A percentile compares a stretch with the other conserved stretches of the same genome.
Conservation (phyloP, 2,113 vertebrate species). For the Heptranchias perlo region DNA sequence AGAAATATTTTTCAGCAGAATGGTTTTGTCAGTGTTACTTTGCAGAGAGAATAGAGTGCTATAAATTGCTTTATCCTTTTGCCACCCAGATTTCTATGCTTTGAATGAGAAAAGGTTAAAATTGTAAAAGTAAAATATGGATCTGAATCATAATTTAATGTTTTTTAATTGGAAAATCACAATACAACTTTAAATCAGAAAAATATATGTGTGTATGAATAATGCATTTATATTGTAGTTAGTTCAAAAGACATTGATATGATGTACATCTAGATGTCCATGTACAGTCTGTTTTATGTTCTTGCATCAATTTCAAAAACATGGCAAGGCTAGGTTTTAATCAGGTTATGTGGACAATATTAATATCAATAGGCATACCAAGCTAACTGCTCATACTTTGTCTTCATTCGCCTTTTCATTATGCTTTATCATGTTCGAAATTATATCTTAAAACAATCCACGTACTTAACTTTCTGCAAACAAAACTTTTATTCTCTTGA, state of each 20-base stretch:
- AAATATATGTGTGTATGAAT: conserved; percentile 1
- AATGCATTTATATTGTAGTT: background rate
- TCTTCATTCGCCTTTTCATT: background rate
- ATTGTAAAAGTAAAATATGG: background rate
- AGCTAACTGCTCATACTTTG: background rate
- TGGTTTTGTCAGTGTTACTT: background rate
- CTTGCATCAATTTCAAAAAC: background rate
- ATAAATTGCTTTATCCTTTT: background rate
- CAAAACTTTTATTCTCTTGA: background rate
- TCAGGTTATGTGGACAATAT: background rate
- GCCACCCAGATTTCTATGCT: background rate
- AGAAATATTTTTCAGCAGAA: conserved; percentile 3
- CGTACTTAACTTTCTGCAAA: background rate
- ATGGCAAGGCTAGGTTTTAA: conserved; percentile 1
- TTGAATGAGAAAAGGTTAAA: background rate
- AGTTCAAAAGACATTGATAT: conserved; percentile 9
- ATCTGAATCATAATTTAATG: background rate
- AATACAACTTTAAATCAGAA: background rate
- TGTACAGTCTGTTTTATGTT: background rate
- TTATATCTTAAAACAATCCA: background rate
- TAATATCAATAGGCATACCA: background rate
- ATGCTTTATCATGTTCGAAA: background rate
- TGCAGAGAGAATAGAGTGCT: background rate
- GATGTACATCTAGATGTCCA: background rate
- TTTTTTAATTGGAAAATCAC: conserved; percentile 8